phyloP scores from a whole-genome alignment of 2,797 vertebrate species.

The Garrulus glandarius region DNA sequence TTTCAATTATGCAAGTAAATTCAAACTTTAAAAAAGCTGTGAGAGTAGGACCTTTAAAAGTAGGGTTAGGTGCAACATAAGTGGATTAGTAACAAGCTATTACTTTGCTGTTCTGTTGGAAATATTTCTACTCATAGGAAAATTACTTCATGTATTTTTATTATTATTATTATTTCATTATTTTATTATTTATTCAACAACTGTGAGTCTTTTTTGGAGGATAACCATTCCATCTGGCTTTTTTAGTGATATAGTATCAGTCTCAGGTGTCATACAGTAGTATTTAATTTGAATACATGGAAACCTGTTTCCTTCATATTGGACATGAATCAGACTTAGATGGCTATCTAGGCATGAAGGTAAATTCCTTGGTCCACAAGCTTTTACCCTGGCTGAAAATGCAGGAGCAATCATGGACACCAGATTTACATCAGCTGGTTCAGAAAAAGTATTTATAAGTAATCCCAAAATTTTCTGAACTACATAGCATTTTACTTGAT shows the following conservation, averaged over 20 bases:
- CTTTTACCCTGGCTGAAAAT: neutral
- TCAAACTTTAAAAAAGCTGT: neutral
- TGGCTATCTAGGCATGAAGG: neutral
- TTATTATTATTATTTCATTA: neutral
- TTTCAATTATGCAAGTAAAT: neutral
- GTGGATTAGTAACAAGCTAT: neutral
- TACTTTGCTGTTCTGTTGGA: neutral
- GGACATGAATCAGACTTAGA: neutral
- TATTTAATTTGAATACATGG: neutral
- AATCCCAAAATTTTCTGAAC: neutral
- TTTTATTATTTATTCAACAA: neutral
- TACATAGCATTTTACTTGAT: neutral
- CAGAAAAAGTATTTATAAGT: neutral
- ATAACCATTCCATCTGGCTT: rapidly evolving
- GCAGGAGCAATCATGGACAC: neutral
- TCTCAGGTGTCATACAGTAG: neutral
- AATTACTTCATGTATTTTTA: neutral
- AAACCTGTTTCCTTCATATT: neutral
- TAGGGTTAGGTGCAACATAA: neutral
- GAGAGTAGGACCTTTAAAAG: neutral
- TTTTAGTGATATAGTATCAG: neutral
- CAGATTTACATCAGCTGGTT: neutral
- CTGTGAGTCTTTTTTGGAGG: neutral
- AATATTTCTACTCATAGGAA: neutral
- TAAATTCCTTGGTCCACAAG: neutral